Conservation (phyloP, 2,888 invertebrate genomes). For the Ischnura elegans region DNA sequence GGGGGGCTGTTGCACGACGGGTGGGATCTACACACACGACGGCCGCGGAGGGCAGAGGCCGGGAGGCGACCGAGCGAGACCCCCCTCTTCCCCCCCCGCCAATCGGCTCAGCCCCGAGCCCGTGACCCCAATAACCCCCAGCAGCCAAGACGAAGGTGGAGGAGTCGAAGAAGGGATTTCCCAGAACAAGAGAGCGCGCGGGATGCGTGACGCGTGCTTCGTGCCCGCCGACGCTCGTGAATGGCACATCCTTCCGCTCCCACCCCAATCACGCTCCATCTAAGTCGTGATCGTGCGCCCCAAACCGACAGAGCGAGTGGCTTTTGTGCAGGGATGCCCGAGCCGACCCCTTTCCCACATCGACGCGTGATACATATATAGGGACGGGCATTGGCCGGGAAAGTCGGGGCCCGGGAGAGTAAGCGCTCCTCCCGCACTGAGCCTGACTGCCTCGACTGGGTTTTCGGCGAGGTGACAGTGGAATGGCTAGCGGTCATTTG, state of each 20-base stretch:
- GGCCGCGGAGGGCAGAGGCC: no score
- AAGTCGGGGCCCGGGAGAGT: neutral
- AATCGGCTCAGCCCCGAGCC: constrained; percentile 5
- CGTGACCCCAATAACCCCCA: constrained; percentile 56
- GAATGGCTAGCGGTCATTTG: no score
- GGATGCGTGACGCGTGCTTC: constrained; percentile 44
- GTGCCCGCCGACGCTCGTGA: constrained; percentile 45
- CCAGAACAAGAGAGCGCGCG: constrained; percentile 44
- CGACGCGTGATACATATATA: constrained; percentile 57
- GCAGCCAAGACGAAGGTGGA: neutral
- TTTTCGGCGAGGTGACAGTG: no score
- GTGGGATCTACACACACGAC: no score
- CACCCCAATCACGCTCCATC: constrained; percentile 66
- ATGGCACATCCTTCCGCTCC: constrained; percentile 66
- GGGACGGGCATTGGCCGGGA: constrained; percentile 56
- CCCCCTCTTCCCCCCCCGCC: neutral
- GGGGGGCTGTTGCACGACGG: no score
- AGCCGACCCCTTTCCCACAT: constrained; percentile 39
- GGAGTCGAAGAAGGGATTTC: constrained; percentile 35
- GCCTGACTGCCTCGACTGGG: no score
- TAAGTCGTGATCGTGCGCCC: constrained; percentile 62
- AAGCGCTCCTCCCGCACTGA: neutral
- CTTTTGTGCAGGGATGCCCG: neutral
- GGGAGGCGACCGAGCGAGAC: neutral
- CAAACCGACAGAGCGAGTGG: neutral